Conservation (phyloP, 2,797 vertebrate species). For the Hydrolagus colliei region DNA sequence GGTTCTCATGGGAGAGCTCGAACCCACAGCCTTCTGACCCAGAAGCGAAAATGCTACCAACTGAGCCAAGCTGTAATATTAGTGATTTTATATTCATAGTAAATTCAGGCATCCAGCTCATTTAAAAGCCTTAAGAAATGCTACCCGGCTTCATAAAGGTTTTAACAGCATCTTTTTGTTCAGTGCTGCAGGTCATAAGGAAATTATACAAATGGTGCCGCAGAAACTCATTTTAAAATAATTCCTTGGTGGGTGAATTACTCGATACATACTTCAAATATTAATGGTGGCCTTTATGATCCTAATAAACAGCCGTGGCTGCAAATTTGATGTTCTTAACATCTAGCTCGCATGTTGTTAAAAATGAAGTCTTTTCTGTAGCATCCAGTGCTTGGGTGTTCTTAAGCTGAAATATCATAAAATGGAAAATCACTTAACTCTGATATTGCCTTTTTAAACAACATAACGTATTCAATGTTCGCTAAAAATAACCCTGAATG, state of each 20-base stretch:
- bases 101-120: not conserved
- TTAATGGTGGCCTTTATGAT: not conserved
- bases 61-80: not conserved
- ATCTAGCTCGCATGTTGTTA: not conserved
- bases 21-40: no score
- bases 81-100: not conserved
- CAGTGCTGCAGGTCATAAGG: not conserved
- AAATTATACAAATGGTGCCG: not conserved
- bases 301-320: not conserved
- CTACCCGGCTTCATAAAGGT: not conserved
- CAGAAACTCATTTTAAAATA: not conserved
- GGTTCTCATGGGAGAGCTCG: no score
- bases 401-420: not conserved
- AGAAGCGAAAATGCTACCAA: no score
- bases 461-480: not conserved
- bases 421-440: not conserved
- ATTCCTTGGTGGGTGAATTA: not conserved
- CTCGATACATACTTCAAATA: not conserved
- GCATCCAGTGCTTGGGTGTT: not conserved
- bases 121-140: not conserved
- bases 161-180: not conserved
- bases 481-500: not conserved
- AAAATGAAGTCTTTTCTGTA: not conserved
- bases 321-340: no score
- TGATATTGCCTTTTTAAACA: not conserved